Conservation (phyloP, 2,797 vertebrate genomes). For the Melanotaenia maccullochi region DNA sequence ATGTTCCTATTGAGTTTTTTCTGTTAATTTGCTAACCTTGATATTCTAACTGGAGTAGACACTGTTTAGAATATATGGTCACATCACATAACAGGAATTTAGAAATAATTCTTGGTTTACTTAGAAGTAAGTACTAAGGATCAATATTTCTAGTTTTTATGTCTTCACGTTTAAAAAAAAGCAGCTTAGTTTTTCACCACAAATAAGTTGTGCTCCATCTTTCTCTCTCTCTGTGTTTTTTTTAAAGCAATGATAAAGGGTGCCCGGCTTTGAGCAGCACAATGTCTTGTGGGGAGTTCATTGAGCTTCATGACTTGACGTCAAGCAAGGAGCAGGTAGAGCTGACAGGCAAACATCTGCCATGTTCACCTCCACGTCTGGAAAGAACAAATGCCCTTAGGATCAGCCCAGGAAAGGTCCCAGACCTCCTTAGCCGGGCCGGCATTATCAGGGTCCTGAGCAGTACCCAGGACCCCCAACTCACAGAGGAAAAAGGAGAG, state of each 20-base stretch:
- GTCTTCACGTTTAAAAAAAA: not conserved
- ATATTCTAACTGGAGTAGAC: not conserved
- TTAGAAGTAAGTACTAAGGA: too few species aligned
- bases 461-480: conserved; percentile 69
- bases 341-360: conserved; percentile 56
- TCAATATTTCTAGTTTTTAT: too few species aligned
- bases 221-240: not conserved
- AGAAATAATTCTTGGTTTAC: too few species aligned
- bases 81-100: not conserved
- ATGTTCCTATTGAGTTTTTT: not conserved
- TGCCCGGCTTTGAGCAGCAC: conserved; percentile 59
- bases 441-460: conserved; percentile 79
- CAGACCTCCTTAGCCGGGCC: conserved; percentile 74
- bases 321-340: conserved; percentile 71
- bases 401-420: conserved; percentile 84
- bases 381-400: conserved; percentile 82
- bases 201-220: not conserved
- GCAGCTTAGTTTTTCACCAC: not conserved
- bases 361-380: conserved; percentile 82
- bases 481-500: conserved; percentile 82
- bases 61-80: too few species aligned
- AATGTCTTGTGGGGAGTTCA: conserved; percentile 85
- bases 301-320: conserved; percentile 89
- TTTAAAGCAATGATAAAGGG: conserved; percentile 47
- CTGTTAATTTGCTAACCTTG: not conserved